These are phyloP conservation scores for Parasteatoda tepidariorum DNA, from an alignment of 1,140 invertebrate genomes.

Conservation along the genomic window DNA sequence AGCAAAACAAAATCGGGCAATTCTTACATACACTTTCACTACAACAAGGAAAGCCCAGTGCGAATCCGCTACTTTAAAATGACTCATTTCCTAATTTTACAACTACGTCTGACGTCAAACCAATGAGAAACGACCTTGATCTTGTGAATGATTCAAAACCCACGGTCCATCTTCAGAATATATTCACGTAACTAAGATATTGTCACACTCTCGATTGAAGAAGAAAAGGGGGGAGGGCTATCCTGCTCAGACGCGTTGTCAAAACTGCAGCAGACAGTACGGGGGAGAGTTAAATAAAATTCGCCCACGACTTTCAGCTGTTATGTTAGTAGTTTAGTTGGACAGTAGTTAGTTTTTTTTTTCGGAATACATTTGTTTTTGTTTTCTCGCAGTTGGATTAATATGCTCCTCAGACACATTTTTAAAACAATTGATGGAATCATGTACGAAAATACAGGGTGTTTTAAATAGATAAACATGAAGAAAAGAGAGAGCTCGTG, in stretches of 20 bases:
- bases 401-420: no score
- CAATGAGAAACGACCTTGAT: not conserved
- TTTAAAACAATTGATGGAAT: no score
- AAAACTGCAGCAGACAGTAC: no score
- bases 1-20: no score
- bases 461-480: no score
- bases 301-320: conserved; percentile 47
- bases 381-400: no score
- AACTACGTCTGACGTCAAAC: not conserved
- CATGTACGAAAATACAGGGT: no score
- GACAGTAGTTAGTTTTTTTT: no score
- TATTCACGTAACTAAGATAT: not conserved
- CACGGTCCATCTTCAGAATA: not conserved
- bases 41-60: not conserved
- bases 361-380: no score
- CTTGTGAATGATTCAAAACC: conserved; percentile 20
- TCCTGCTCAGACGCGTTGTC: no score
- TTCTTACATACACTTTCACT: not conserved
- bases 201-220: not conserved
- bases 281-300: conserved; percentile 10
- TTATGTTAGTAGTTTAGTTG: conserved; percentile 23
- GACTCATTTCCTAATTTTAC: conserved; percentile 8
- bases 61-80: no score
- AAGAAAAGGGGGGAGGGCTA: not conserved
- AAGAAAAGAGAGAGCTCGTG: no score